Conservation (phyloP, 2,888 invertebrate genomes). For the Hypercompe scribonia region DNA sequence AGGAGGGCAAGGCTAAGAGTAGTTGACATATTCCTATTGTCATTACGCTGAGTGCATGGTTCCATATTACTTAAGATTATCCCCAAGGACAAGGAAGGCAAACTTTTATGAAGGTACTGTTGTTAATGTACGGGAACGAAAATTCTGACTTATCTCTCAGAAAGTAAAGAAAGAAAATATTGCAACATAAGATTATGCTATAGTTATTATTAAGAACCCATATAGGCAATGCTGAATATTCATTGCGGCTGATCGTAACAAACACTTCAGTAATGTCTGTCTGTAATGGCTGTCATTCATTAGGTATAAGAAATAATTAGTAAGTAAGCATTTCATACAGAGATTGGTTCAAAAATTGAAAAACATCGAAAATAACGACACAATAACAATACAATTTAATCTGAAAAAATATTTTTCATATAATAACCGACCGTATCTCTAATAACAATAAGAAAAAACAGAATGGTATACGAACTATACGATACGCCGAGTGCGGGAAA, state of each 20-base stretch:
- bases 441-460: slow-evolving; percentile 48
- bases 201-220: slow-evolving; percentile 53
- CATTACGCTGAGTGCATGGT: slow-evolving; percentile 62
- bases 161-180: slow-evolving; percentile 47
- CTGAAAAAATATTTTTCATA: slow-evolving; percentile 11
- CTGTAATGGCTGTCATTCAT: neutral
- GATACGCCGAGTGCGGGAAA: slow-evolving; percentile 61
- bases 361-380: slow-evolving; percentile 50
- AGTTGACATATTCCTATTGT: slow-evolving; percentile 64
- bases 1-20: slow-evolving; percentile 56
- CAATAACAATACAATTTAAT: slow-evolving; percentile 57
- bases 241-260: slow-evolving; percentile 64
- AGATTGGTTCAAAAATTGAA: neutral
- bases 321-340: slow-evolving; percentile 56
- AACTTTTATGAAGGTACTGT: slow-evolving; percentile 57
- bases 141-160: slow-evolving; percentile 27
- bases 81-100: slow-evolving; percentile 51
- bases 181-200: slow-evolving; percentile 56
- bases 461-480: slow-evolving; percentile 61
- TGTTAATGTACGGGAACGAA: slow-evolving; percentile 44
- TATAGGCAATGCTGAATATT: slow-evolving; percentile 29
- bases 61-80: slow-evolving; percentile 72
- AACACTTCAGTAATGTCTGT: slow-evolving; percentile 37
- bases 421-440: slow-evolving; percentile 52
- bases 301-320: neutral